Evolutionary conservation across 2,888 invertebrate species (phyloP), one percentile per base, ranked within the genome.

Genomic region (Zootermopsis nevadensis): DNA sequence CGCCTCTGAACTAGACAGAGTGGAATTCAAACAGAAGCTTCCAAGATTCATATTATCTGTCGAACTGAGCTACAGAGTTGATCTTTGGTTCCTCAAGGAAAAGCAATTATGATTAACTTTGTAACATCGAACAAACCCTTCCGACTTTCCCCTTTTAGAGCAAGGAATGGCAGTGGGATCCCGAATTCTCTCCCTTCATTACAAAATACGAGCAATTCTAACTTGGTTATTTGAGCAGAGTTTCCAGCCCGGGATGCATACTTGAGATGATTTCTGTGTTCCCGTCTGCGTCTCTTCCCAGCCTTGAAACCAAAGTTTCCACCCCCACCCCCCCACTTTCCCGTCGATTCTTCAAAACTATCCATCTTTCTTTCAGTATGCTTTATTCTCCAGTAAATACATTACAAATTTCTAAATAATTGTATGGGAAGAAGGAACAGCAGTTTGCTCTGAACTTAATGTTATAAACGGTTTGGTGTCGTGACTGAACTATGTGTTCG

Each of bases 101-200:
- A 74, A 42, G 74, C 74, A 74, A 74, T 74, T 74, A 74, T 74
- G 74, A 74, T 74, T 74, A 74, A 74, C 74, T 74, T 74, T 74
- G 74, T 74, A 74, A n/a, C 38, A 74, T 74, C 38, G 35, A 24
- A 24, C 38, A 74, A n/a, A 38, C 74, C 74, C 35, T 4, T 30
- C 33, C 30, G 12, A 69, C 31, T 69, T 69, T 30, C 67, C 67
- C 33, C 69, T 15, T n/a, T 42, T n/a, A 0, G 24, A 1, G 2
- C 0, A 38, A 6, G n/a, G n/a, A 38, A 1, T 0, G 7, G 69
- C 33, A 22, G 33, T 15, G 33, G 69, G n/a, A 19, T 38, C n/a
- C 74, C 38, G 24, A 74, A 38, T 33, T 24, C 74, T 38, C 74
- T n/a, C 74, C 38, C 74, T 74, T 38, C 74, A 74, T 22, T 33